Evolutionary conservation across 2,888 invertebrate genomes (phyloP).

Genomic region (Quadroppia sp.): DNA sequence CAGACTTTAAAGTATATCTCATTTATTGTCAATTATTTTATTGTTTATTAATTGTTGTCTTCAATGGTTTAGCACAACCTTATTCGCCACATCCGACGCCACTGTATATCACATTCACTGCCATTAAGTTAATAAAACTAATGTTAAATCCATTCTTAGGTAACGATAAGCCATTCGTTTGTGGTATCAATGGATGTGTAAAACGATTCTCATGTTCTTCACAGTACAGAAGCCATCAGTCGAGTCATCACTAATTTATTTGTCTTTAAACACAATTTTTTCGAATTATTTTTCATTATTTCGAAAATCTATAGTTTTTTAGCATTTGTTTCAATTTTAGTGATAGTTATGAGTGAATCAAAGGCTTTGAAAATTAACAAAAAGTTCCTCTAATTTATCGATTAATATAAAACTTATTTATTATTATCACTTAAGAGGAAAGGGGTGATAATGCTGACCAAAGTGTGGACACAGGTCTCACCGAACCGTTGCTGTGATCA

Average conservation of each 20-base stretch:
- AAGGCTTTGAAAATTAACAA: not conserved
- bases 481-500: too few relatives aligned
- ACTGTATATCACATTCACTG: not conserved
- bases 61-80: not conserved
- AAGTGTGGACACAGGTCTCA: too few relatives aligned
- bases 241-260: not conserved
- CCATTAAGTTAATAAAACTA: not conserved
- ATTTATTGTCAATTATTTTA: not conserved
- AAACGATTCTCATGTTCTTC: conserved; percentile 4
- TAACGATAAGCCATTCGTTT: conserved; percentile 10
- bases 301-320: not conserved
- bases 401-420: too few relatives aligned
- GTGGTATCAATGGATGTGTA: conserved; percentile 3
- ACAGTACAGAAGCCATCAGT: not conserved
- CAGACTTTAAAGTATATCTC: conserved; percentile 3
- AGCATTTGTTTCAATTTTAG: not conserved
- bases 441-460: too few relatives aligned
- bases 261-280: too few relatives aligned
- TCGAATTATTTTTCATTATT: too few relatives aligned
- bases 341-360: not conserved
- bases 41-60: not conserved
- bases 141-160: not conserved
- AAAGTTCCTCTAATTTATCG: conserved; percentile 2
- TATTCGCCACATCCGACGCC: not conserved
- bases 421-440: too few relatives aligned